phyloP scores from a whole-genome alignment of 2,797 vertebrate species.

The Triplophysa yarkandensis region DNA sequence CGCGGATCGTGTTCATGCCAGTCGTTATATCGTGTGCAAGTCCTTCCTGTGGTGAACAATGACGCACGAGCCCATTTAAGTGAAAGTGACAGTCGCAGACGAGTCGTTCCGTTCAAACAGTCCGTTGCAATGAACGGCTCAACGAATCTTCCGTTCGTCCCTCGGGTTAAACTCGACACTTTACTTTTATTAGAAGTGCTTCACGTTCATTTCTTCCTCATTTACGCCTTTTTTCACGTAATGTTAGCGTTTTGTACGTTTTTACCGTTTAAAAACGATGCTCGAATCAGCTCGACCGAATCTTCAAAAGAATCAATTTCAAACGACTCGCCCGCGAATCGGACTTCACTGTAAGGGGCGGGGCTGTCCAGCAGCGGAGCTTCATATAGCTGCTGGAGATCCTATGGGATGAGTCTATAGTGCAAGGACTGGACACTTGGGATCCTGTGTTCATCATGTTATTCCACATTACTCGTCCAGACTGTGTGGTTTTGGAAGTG shows the following conservation, averaged over 20 bases:
- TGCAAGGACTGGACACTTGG: too few relatives aligned
- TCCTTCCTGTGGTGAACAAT: not conserved
- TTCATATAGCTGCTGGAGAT: conserved; percentile 24
- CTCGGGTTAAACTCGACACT: too few relatives aligned
- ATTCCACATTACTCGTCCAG: conserved; percentile 49
- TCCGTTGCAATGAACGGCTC: not conserved
- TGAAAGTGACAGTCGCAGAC: not conserved
- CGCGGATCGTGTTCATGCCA: too few relatives aligned
- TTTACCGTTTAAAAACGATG: not conserved
- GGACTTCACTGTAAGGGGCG: conserved; percentile 15
- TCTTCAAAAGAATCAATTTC: conserved; percentile 7
- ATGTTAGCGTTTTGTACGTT: too few relatives aligned
- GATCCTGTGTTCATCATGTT: conserved; percentile 42
- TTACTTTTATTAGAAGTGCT: too few relatives aligned
- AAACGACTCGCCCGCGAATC: conserved; percentile 13
- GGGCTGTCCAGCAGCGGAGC: not conserved
- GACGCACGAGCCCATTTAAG: conserved; percentile 5
- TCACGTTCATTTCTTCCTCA: not conserved
- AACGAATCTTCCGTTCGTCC: not conserved
- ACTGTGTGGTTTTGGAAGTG: conserved; percentile 55
- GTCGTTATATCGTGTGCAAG: too few relatives aligned
- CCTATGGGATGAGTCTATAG: too few relatives aligned
- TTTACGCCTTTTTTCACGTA: too few relatives aligned
- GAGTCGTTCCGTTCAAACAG: conserved; percentile 13
- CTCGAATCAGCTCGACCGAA: not conserved